phyloP scores from a whole-genome alignment of 64 coral and sea anemone genomes.

The Montipora foliosa region DNA sequence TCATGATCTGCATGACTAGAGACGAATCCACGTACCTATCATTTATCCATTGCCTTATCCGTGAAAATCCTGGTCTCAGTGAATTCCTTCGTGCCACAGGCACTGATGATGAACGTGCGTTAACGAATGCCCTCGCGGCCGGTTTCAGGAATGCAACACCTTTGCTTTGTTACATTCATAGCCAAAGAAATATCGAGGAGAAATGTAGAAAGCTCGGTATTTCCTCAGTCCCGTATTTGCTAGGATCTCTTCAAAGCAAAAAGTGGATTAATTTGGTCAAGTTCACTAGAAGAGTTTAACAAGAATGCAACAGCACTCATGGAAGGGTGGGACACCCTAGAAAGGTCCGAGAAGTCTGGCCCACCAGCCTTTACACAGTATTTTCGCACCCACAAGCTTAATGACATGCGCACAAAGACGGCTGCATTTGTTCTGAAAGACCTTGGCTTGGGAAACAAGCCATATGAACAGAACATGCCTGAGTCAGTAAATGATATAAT shows the following conservation, averaged over 20 bases:
- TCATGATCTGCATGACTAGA: slow-evolving; percentile 77
- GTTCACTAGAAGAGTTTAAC: no score
- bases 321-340: no score
- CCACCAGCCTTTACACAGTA: slow-evolving; percentile 15
- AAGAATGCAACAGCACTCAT: no score
- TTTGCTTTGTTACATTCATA: slow-evolving; percentile 63
- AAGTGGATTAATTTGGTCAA: slow-evolving; percentile 6
- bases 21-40: slow-evolving; percentile 26
- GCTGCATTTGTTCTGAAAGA: slow-evolving; percentile 17
- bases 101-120: slow-evolving; percentile 37
- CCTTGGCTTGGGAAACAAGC: slow-evolving; percentile 41
- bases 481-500: slow-evolving; percentile 45
- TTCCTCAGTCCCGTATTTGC: no score
- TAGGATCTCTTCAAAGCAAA: no score
- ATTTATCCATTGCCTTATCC: slow-evolving; percentile 46
- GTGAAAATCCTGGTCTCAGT: slow-evolving; percentile 30
- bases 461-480: slow-evolving; percentile 43
- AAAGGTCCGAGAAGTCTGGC: no score
- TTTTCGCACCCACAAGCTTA: background rate
- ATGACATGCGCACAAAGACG: slow-evolving; percentile 14
- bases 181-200: slow-evolving; percentile 57
- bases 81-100: slow-evolving; percentile 51
- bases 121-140: slow-evolving; percentile 46
- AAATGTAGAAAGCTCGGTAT: background rate
- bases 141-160: slow-evolving; percentile 29